Conservation (phyloP, 2,888 invertebrate species). For the Epinotia nisella region DNA sequence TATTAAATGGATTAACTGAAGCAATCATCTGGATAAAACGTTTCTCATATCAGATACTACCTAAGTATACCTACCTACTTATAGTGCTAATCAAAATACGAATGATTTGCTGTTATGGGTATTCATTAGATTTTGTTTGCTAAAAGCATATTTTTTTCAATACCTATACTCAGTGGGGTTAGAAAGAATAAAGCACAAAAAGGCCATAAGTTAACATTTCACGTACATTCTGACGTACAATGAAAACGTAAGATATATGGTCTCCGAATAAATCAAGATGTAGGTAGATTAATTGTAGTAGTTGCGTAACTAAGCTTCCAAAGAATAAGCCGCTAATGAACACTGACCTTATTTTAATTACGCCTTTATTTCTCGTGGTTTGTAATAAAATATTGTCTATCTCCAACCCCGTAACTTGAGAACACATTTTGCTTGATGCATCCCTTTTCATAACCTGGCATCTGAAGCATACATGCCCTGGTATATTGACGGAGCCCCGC, state of each 20-base stretch:
- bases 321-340: too few species aligned
- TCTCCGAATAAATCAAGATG: too few species aligned
- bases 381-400: background rate
- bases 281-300: too few species aligned
- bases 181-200: background rate
- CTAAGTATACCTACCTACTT: too few species aligned
- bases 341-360: background rate
- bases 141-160: background rate
- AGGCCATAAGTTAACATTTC: too few species aligned
- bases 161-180: background rate
- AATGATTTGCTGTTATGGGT: background rate
- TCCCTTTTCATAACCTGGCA: slow-evolving; percentile 25
- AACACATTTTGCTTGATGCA: slow-evolving; percentile 16
- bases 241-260: too few species aligned
- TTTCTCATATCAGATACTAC: background rate
- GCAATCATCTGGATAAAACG: slow-evolving; percentile 6
- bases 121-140: background rate
- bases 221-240: too few species aligned
- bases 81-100: background rate
- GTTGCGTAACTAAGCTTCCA: too few species aligned
- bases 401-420: slow-evolving; percentile 15
- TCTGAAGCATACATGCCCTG: slow-evolving; percentile 3
- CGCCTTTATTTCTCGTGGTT: background rate
- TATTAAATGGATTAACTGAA: slow-evolving; percentile 3
- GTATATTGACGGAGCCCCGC: slow-evolving; percentile 9